Conservation (phyloP, 2,113 vertebrate genomes). For the Callopanchax toddi region DNA sequence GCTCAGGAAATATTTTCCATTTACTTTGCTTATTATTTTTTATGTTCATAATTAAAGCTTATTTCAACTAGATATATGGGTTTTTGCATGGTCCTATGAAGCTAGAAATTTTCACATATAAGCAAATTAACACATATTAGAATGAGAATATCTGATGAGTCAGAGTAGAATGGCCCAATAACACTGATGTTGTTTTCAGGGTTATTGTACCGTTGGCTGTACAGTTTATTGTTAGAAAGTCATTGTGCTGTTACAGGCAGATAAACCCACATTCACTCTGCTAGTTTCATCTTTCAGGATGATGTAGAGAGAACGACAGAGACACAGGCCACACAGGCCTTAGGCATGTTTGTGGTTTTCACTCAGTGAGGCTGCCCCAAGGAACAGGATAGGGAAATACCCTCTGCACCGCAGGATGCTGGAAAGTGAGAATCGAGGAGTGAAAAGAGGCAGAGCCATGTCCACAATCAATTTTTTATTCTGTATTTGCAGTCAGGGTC, state of each 20-base stretch:
- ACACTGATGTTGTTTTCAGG: background rate
- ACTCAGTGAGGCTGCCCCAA: constrained; percentile 1
- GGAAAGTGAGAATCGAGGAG: background rate
- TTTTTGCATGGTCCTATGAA: too few species aligned
- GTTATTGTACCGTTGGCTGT: background rate
- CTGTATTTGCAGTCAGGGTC: background rate
- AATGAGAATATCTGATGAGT: too few species aligned
- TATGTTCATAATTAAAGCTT: too few species aligned
- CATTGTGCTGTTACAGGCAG: background rate
- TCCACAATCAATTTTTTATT: constrained; percentile 17
- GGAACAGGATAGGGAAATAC: constrained; percentile 17
- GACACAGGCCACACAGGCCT: constrained; percentile 10
- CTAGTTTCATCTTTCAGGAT: constrained; percentile 15
- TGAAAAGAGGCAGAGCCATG: background rate
- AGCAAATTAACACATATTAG: too few species aligned
- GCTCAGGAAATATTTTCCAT: too few species aligned
- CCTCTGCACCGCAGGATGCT: constrained; percentile 11
- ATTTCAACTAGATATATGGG: too few species aligned
- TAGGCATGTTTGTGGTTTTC: constrained; percentile 24
- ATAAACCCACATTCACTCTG: constrained; percentile 3
- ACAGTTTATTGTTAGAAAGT: background rate
- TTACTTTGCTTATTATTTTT: too few species aligned
- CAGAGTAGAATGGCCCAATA: too few species aligned
- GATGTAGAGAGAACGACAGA: constrained; percentile 1
- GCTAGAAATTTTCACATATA: too few species aligned